phyloP scores from a whole-genome alignment of 1,140 invertebrate species.

The Cotesia chilonis region DNA sequence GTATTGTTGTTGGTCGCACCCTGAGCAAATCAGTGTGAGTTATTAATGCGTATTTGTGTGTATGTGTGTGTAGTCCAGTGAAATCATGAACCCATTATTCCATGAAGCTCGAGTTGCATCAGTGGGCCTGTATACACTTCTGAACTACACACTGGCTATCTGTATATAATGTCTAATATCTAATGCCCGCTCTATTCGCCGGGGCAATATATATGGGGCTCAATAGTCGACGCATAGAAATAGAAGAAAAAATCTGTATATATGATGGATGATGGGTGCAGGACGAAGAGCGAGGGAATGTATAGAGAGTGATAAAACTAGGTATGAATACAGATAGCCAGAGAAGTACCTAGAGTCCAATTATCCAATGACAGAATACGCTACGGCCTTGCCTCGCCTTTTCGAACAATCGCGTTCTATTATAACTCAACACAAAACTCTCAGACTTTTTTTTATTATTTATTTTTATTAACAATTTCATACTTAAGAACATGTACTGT shows the following conservation, averaged over 20 bases:
- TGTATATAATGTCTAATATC: not conserved
- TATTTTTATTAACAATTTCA: constrained; percentile 8
- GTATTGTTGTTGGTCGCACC: constrained; percentile 14
- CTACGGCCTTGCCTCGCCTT: constrained; percentile 36
- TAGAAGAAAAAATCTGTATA: not conserved
- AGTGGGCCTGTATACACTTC: not conserved
- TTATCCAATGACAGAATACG: constrained; percentile 36
- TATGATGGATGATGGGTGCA: not conserved
- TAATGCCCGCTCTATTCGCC: not conserved
- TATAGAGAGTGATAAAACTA: constrained; percentile 1
- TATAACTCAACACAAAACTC: constrained; percentile 10
- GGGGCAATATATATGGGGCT: not conserved
- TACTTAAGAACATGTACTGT: too few species aligned
- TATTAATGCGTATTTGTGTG: too few species aligned
- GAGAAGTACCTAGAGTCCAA: constrained; percentile 30
- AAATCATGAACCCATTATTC: constrained; percentile 17
- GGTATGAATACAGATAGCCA: constrained; percentile 31
- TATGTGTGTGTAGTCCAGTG: not conserved
- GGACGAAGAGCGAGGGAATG: not conserved
- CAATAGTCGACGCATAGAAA: not conserved
- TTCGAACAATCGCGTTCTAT: constrained; percentile 29
- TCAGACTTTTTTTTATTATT: not conserved
- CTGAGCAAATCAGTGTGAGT: not conserved
- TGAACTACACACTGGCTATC: not conserved
- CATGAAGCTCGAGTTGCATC: constrained; percentile 20